Percentiles rank a stretch among this genome's conserved stretches.
These are phyloP conservation scores for Pristionchus maxplancki DNA, from an alignment of 2,888 invertebrate genomes.

Conservation along the genomic window DNA sequence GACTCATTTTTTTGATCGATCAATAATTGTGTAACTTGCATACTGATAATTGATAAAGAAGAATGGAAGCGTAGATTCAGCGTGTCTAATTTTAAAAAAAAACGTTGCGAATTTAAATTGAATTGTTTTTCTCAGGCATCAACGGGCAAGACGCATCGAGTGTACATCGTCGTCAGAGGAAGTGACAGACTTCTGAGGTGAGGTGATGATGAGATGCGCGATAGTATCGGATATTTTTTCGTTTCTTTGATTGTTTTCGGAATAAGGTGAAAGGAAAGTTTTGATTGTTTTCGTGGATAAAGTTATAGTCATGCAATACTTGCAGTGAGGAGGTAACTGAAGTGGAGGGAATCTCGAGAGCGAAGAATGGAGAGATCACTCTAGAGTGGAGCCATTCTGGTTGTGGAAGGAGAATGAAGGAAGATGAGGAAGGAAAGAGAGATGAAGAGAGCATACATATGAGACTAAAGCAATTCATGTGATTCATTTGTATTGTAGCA, in stretches of 20 bases:
- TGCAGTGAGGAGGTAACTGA: slow-evolving; percentile 22
- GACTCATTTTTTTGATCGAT: no score
- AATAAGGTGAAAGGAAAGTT: no score
- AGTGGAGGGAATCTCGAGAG: background rate
- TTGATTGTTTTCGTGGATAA: no score
- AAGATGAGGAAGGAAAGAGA: background rate
- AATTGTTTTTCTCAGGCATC: background rate
- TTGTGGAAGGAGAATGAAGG: slow-evolving; percentile 29
- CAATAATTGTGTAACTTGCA: no score
- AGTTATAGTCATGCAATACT: background rate
- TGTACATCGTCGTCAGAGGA: slow-evolving; percentile 36
- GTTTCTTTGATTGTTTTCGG: no score
- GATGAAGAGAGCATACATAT: slow-evolving; percentile 12
- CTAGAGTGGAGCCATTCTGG: slow-evolving; percentile 36
- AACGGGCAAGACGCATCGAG: background rate
- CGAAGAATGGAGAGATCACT: background rate
- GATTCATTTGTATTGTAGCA: background rate
- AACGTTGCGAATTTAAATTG: background rate
- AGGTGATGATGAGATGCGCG: background rate
- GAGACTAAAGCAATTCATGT: slow-evolving; percentile 40
- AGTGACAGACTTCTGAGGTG: slow-evolving; percentile 17
- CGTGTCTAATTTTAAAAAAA: no score
- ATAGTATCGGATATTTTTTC: no score
- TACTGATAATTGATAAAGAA: no score
- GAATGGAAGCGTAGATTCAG: no score